Evolutionary conservation across 2,113 vertebrate species (phyloP).

Genomic region (Furnarius figulus): DNA sequence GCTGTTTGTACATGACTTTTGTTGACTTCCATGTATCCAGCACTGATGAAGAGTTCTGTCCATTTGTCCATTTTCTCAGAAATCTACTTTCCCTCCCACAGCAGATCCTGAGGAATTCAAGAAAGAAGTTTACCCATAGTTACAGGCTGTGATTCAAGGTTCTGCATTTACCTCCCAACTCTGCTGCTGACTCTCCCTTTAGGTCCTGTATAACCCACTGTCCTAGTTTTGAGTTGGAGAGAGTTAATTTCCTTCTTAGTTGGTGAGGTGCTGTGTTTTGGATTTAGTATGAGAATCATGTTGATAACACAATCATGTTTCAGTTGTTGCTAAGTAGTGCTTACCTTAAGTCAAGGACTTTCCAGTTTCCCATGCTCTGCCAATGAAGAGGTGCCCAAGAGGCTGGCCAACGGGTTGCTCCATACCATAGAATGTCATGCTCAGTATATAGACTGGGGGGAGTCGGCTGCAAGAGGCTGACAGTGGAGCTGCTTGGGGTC

Average conservation of each 20-base stretch:
- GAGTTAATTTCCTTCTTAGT: not conserved
- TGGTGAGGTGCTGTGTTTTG: not conserved
- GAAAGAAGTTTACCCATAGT: not conserved
- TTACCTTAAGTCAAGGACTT: not conserved
- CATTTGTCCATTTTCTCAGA: not conserved
- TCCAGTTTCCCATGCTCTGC: not conserved
- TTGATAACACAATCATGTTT: not conserved
- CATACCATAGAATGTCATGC: not conserved
- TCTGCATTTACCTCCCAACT: not conserved
- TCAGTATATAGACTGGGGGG: not conserved
- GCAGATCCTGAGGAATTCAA: not conserved
- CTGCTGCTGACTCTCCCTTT: not conserved
- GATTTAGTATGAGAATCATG: not conserved
- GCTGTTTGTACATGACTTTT: not conserved
- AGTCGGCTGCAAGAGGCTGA: not conserved
- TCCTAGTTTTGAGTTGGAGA: not conserved
- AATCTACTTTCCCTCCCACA: not conserved
- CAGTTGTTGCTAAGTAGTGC: not conserved
- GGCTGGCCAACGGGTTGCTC: not conserved
- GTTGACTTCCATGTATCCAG: not conserved
- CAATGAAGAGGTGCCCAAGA: not conserved
- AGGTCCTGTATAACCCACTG: not conserved
- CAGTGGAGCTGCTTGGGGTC: too few species aligned
- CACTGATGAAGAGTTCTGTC: not conserved
- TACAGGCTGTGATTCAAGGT: rapidly evolving